Base-by-base conservation (phyloP, 2,888 invertebrate species). In the Odontocolon sp. region DNA sequence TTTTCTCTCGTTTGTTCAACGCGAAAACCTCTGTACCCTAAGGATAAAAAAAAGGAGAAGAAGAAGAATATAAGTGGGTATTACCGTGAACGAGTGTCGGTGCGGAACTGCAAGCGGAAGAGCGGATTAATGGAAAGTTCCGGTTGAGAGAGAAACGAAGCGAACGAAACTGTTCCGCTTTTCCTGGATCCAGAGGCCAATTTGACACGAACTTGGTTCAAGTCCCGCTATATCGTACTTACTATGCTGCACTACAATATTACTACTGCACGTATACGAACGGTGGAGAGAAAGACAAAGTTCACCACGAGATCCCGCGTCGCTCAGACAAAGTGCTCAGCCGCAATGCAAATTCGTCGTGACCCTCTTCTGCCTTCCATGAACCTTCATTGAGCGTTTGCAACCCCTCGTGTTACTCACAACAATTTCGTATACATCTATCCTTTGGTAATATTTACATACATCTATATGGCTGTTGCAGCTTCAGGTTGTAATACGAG, bases 331-430 rank as follows among this genome's bases (percentile, higher is more conserved):
- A 72, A 81, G 80, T 77, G 77, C 67, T 79, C 80, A 73, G 80
- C 80, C 84, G 80, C 85, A 84, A 85, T 85, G 83, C 82, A 85
- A 85, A 85, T 85, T 84, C 83, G 78, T 77, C 68, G 75, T 77
- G 73, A 77, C 80, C 77, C 79, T 64, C 67, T 68, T 67, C 69
- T 52, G 26, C 61, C 68, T 38, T 36, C 16, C 31, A 23, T 42
- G 4, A 3, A 14, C 16, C 38, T 8, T 40, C 38, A 1, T 18
- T 5, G n/a, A 6, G 8, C 14, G 14, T 4, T 11, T 56, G 57
- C 28, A 2, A 11, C 45, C 21, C 28, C 18, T 42, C 8, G 26
- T 11, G 33, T 47, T 57, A n/a, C n/a, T n/a, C n/a, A n/a, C 26
- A 8, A 11, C n/a, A 31, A 50, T 31, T 64, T 9, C 47, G 8